phyloP scores from a whole-genome alignment of 1,140 invertebrate genomes.

The Euwallacea fornicatus region DNA sequence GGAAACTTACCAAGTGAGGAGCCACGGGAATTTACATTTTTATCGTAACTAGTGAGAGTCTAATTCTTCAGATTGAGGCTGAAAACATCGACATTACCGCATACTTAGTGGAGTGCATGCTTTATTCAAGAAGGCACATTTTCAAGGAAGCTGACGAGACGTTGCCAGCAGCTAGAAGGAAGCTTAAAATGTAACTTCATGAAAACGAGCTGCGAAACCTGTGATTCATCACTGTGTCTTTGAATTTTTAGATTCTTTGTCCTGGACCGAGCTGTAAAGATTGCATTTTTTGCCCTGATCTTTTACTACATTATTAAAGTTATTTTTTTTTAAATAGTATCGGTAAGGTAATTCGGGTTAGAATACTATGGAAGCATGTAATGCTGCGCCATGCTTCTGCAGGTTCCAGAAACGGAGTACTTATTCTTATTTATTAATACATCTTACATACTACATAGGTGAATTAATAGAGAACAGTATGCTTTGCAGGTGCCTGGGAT shows the following conservation, averaged over 20 bases:
- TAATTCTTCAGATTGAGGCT: conserved; percentile 50
- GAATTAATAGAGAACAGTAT: no score
- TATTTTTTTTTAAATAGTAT: no score
- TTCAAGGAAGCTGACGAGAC: conserved; percentile 60
- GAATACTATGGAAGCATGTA: no score
- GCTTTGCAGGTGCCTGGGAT: no score
- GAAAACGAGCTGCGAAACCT: not conserved
- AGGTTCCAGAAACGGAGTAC: no score
- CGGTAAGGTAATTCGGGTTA: no score
- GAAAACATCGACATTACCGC: conserved; percentile 50
- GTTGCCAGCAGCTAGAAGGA: conserved; percentile 57
- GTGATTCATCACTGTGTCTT: not conserved
- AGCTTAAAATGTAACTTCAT: conserved; percentile 51
- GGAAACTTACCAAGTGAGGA: conserved; percentile 48
- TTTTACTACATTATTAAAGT: conserved; percentile 16
- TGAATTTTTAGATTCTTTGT: conserved; percentile 35
- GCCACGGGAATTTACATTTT: no score
- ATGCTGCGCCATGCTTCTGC: no score
- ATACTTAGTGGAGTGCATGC: conserved; percentile 53
- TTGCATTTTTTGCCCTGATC: conserved; percentile 14
- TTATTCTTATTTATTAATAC: no score
- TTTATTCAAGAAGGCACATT: conserved; percentile 55
- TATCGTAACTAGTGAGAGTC: not conserved
- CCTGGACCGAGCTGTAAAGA: conserved; percentile 41
- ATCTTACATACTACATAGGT: no score